A percentile compares a stretch with the other conserved stretches of the same genome.
Evolutionary conservation across 2,888 invertebrate species (phyloP).

Genomic region (Rambutsinella grinnellia): DNA sequence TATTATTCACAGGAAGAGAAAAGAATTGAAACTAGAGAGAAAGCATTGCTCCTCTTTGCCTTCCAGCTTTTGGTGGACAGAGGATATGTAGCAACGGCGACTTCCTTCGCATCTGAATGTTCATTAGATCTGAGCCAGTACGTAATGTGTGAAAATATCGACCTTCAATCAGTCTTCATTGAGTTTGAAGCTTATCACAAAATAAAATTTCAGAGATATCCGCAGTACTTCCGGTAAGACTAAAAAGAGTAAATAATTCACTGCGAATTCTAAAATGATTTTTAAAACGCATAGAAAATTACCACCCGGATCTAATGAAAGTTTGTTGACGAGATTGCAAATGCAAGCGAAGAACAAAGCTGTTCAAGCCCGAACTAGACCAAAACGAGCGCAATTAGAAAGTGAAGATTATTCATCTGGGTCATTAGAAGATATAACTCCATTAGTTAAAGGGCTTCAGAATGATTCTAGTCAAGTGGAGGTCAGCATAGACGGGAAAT

Average conservation of each 20-base stretch:
- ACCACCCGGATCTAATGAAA: constrained; percentile 22
- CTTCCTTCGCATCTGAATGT: constrained; percentile 79
- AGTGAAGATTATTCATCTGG: neutral
- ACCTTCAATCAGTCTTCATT: constrained; percentile 87
- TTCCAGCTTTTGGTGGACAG: constrained; percentile 62
- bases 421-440: neutral
- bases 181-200: constrained; percentile 91
- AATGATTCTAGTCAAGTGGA: too few relatives aligned
- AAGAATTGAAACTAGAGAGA: constrained; percentile 58
- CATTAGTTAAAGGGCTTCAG: constrained; percentile 4
- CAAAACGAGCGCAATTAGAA: constrained; percentile 16
- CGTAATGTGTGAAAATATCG: constrained; percentile 91
- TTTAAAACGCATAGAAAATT: constrained; percentile 8
- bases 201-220: constrained; percentile 87
- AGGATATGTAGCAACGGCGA: constrained; percentile 74
- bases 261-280: neutral
- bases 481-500: constrained; percentile 65
- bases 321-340: constrained; percentile 34
- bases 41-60: constrained; percentile 62
- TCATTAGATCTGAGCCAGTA: constrained; percentile 76
- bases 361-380: constrained; percentile 7
- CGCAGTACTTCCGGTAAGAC: constrained; percentile 81
- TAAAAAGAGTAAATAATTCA: neutral
- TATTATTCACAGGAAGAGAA: constrained; percentile 58
- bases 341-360: neutral